Percentiles rank a stretch among this genome's conserved stretches.
Evolutionary conservation across 2,888 invertebrate species (phyloP).

Genomic region (Chesias legatella): DNA sequence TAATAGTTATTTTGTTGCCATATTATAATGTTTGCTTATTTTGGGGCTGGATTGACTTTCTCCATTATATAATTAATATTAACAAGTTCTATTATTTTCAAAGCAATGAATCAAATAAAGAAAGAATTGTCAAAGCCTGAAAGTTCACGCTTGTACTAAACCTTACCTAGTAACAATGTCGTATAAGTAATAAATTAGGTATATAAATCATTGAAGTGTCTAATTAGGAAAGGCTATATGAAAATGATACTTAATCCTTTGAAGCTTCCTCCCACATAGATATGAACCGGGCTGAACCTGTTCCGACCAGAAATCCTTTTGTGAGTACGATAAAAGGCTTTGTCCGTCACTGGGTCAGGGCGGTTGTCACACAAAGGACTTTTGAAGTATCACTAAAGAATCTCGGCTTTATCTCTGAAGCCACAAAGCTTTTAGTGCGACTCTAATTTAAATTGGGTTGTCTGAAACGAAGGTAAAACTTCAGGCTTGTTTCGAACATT

Average conservation of each 20-base stretch:
- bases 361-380: constrained; percentile 23
- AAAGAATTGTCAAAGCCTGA: too few relatives aligned
- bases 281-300: constrained; percentile 6
- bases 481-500: constrained; percentile 22
- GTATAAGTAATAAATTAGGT: too few relatives aligned
- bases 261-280: constrained; percentile 5
- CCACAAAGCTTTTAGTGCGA: constrained; percentile 17
- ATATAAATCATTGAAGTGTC: too few relatives aligned
- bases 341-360: constrained; percentile 25
- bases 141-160: too few relatives aligned
- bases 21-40: too few relatives aligned
- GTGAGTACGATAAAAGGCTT: constrained; percentile 21
- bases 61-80: too few relatives aligned
- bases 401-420: constrained; percentile 20
- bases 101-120: too few relatives aligned
- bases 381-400: constrained; percentile 19
- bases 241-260: constrained; percentile 9
- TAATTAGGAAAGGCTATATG: background rate
- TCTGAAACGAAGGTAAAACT: constrained; percentile 22
- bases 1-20: too few relatives aligned
- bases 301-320: constrained; percentile 15
- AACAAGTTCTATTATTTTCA: too few relatives aligned
- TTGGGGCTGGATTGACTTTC: too few relatives aligned
- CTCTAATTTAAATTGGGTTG: constrained; percentile 17
- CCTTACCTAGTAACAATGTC: too few relatives aligned